A percentile compares a stretch with the other conserved stretches of the same genome.
Conservation (phyloP, 2,113 vertebrate genomes). For the Condylura cristata region DNA sequence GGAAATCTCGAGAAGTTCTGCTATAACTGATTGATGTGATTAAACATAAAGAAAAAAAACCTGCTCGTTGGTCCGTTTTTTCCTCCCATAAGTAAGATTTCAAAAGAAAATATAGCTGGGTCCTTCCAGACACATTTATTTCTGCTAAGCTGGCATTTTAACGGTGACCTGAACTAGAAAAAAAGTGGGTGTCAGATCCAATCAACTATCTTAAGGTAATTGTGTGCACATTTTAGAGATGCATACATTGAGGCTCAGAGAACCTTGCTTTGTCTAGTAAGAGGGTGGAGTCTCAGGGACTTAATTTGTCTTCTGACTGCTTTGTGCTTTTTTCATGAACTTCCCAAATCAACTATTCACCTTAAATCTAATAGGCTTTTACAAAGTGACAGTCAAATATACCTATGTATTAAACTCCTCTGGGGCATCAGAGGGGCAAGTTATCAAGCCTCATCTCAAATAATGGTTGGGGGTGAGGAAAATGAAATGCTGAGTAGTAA, state of each 20-base stretch:
- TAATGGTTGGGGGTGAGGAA: background rate
- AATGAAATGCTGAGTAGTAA: background rate
- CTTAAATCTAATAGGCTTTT: background rate
- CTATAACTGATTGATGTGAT: background rate
- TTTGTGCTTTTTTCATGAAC: background rate
- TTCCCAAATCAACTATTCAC: background rate
- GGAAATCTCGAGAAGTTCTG: background rate
- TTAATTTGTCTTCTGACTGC: slow-evolving; percentile 2
- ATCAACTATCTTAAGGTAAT: background rate
- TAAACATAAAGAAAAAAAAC: background rate
- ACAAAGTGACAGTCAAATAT: background rate
- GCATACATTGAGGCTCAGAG: background rate
- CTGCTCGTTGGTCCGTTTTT: background rate
- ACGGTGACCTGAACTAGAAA: background rate
- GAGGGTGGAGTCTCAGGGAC: background rate
- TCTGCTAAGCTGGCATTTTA: background rate
- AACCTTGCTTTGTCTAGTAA: background rate
- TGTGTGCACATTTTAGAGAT: background rate
- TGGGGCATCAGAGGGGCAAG: background rate
- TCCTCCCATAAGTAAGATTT: slow-evolving; percentile 21
- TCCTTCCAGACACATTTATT: background rate
- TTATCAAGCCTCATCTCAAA: background rate
- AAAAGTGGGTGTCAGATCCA: background rate
- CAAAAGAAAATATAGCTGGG: background rate
- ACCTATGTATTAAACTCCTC: background rate